phyloP scores from a whole-genome alignment of 2,113 vertebrate species.

The Equus quagga region DNA sequence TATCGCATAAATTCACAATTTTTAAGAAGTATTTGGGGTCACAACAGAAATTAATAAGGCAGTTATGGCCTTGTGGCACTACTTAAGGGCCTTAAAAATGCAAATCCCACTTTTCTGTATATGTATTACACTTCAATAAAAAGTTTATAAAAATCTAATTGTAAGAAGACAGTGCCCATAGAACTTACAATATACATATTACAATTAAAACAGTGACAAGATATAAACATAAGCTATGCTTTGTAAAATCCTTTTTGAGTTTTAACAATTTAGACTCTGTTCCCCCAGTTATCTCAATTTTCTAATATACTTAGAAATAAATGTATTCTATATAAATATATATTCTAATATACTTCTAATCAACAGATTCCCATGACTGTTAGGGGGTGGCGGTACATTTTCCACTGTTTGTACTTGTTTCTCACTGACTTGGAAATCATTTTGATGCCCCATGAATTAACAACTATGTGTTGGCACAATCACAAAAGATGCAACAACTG shows the following conservation, averaged over 20 bases:
- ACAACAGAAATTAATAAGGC: conserved; percentile 10
- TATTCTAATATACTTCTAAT: not conserved
- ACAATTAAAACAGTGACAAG: not conserved
- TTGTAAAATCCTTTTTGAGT: conserved; percentile 45
- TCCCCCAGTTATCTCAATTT: not conserved
- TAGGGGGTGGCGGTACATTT: not conserved
- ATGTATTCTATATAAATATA: too few species aligned
- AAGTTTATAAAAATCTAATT: conserved; percentile 15
- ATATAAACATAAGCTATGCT: not conserved
- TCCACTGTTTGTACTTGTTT: conserved; percentile 57
- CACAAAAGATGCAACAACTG: conserved; percentile 54
- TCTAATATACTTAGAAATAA: not conserved
- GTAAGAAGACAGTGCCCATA: not conserved
- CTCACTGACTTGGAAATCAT: conserved; percentile 62
- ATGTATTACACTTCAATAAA: not conserved
- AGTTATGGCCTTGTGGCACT: not conserved
- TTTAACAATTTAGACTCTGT: conserved; percentile 27
- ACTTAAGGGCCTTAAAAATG: conserved; percentile 24
- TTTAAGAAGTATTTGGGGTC: conserved; percentile 4
- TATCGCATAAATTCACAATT: not conserved
- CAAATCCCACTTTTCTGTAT: conserved; percentile 13
- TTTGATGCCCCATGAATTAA: conserved; percentile 38
- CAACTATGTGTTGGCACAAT: not conserved
- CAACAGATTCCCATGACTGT: not conserved
- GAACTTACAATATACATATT: not conserved